Conservation (phyloP, 1,140 invertebrate species). For the Drosophila tristis region DNA sequence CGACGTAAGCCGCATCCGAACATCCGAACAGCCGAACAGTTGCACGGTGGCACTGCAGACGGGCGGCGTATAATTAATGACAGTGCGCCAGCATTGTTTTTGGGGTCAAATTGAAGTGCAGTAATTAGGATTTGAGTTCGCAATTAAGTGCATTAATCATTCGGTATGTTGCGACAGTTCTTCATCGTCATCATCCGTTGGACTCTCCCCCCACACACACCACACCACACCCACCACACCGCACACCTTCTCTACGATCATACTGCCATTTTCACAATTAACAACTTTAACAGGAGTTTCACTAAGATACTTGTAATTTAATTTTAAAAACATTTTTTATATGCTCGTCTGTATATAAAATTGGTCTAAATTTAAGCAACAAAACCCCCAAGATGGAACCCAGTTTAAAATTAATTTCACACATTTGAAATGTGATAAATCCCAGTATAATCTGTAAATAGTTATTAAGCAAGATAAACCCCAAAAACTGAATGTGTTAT, state of each 20-base stretch:
- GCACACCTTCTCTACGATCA: not conserved
- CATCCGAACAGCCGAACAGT: constrained; percentile 17
- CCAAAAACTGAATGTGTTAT: constrained; percentile 22
- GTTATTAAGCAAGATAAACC: constrained; percentile 18
- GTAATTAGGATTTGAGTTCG: constrained; percentile 79
- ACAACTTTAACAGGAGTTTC: constrained; percentile 61
- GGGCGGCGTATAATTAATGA: constrained; percentile 74
- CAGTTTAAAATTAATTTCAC: constrained; percentile 29
- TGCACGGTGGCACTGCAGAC: constrained; percentile 12
- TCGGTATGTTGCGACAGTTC: constrained; percentile 1
- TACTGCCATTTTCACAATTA: constrained; percentile 65
- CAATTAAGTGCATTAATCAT: constrained; percentile 77
- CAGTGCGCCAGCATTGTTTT: constrained; percentile 46
- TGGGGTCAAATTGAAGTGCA: constrained; percentile 66
- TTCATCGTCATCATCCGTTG: constrained; percentile 7
- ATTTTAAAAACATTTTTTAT: constrained; percentile 47
- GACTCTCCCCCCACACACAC: not conserved
- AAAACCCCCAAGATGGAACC: not conserved
- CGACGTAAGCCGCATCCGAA: constrained; percentile 56
- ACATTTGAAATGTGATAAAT: constrained; percentile 76
- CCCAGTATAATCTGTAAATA: constrained; percentile 61
- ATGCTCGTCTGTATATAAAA: constrained; percentile 62
- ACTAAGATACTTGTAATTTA: constrained; percentile 62
- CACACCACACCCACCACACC: not conserved
- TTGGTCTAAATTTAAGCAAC: constrained; percentile 10